Conservation (phyloP, 2,888 invertebrate species). For the Drosophila cognata region DNA sequence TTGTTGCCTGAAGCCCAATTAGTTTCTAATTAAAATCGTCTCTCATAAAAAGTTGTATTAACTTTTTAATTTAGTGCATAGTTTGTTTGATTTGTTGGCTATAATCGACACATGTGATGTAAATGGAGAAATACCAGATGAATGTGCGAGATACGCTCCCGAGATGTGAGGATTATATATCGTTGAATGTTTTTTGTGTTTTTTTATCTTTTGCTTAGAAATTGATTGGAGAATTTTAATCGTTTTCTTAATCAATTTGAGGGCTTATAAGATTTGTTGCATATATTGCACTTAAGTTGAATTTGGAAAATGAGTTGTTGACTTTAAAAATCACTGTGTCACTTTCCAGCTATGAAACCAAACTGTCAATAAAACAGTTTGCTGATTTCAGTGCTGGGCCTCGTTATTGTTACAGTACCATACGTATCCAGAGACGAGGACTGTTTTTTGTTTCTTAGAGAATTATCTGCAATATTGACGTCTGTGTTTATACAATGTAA, state of each 20-base stretch:
- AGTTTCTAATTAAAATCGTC: constrained; percentile 72
- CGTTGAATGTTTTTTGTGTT: not conserved
- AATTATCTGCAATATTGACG: constrained; percentile 51
- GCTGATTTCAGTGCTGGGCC: constrained; percentile 6
- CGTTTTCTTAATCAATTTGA: constrained; percentile 2
- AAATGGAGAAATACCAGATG: constrained; percentile 2
- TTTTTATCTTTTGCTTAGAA: not conserved
- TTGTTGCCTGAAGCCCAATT: constrained; percentile 57
- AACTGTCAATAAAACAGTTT: constrained; percentile 37
- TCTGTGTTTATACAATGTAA: constrained; percentile 78
- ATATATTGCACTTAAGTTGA: not conserved
- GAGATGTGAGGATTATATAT: not conserved
- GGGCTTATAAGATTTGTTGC: not conserved
- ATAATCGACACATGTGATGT: constrained; percentile 1
- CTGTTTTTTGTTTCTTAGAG: constrained; percentile 52
- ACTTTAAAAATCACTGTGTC: constrained; percentile 19
- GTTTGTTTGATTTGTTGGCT: constrained; percentile 28
- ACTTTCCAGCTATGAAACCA: constrained; percentile 37
- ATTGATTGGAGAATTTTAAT: not conserved
- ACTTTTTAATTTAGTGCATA: constrained; percentile 15
- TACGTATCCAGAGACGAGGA: constrained; percentile 42
- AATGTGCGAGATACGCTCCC: not conserved
- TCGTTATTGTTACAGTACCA: constrained; percentile 38
- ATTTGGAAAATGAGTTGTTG: not conserved
- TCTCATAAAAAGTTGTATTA: constrained; percentile 50